phyloP scores from a whole-genome alignment of 1,140 invertebrate species.

The Drosophila parvula region DNA sequence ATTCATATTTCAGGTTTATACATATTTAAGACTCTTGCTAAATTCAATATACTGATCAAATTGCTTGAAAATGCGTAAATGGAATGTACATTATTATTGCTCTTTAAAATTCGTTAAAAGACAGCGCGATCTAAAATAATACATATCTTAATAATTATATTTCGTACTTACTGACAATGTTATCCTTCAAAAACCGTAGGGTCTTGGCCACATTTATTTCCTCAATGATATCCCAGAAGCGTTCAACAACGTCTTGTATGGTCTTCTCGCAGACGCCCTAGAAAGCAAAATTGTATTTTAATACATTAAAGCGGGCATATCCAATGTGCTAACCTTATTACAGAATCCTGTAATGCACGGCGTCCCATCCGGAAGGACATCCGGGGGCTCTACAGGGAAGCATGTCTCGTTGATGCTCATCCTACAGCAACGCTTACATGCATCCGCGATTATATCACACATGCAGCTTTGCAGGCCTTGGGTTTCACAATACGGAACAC shows the following conservation, averaged over 20 bases:
- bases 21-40: no score
- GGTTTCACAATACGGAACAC: conserved; percentile 96
- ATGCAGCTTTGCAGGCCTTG: conserved; percentile 96
- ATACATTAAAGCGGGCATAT: not conserved
- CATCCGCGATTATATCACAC: conserved; percentile 93
- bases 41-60: no score
- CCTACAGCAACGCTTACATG: conserved; percentile 89
- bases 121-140: no score
- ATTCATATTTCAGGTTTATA: not conserved
- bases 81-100: no score
- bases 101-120: no score
- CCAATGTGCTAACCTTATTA: conserved; percentile 88
- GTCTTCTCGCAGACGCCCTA: conserved; percentile 97
- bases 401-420: conserved; percentile 96
- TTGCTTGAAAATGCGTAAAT: no score
- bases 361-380: conserved; percentile 95
- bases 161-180: conserved; percentile 89
- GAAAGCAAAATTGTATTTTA: conserved; percentile 26
- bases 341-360: conserved; percentile 98
- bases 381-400: conserved; percentile 93
- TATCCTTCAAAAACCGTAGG: conserved; percentile 92
- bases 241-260: conserved; percentile 96
- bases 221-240: conserved; percentile 98
- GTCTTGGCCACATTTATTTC: conserved; percentile 98
- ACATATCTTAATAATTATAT: not conserved